Evolutionary conservation across 2,113 vertebrate genomes (phyloP), one percentile per base, ranked within the genome.

Genomic region (Notothenia rossii): DNA sequence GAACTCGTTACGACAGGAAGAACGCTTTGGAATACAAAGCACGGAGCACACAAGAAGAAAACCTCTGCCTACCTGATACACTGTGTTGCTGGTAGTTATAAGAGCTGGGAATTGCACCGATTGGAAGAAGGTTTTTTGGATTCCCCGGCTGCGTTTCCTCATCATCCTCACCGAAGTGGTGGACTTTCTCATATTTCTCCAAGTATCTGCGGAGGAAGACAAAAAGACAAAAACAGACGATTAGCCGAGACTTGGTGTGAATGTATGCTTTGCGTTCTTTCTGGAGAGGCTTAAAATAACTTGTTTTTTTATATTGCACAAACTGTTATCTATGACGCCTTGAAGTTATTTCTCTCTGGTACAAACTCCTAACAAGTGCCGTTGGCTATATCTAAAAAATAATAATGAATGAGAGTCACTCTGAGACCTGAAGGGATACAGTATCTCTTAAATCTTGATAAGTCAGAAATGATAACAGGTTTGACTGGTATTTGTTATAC

Each of bases 21-120:
- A 55, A 33, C 3, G 48, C 40, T 25, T 36, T 14, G 40, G 48
- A 73, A 55, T n/a, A 53, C 13, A 0, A 13, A 50, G 20, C 1
- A 3, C 3, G 14, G 8, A 14, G 17, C 5, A 2, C 18, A 43
- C 63, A 20, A 7, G 33, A 18, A 65, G 49, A 3, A 6, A 67
- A 12, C 10, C 10, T 22, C 25, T n/a, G 43, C 88, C 90, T 96
- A 99, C 98, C 98, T 97, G 98, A 98, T 83, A 99, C 97, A 82
- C 96, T 95, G 91, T 99, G 98, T 88, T 99, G 98, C 98, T 99
- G 98, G 97, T 99, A 99, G 95, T 99, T 99, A 88, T 99, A 99
- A 64, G 97, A 97, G 93, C 94, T 97, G 91, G 98, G 97, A 93
- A 99, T 98, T 95, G 97, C 98, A 96, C 98, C 98, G 91, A 99